phyloP scores from a whole-genome alignment of 2,888 invertebrate species.

The Eupeodes latifasciatus region DNA sequence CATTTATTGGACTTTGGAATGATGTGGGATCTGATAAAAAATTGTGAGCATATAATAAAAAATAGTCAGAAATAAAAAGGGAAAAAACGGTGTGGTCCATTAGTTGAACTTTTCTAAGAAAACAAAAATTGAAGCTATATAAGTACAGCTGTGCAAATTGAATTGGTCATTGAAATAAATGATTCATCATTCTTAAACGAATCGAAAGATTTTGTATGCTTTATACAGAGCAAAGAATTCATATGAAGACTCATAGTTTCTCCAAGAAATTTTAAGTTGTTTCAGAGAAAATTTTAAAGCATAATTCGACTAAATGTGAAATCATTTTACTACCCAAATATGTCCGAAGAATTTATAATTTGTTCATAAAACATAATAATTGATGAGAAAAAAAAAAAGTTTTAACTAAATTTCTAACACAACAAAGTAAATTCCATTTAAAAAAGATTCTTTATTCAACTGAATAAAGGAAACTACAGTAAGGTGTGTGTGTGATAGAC shows the following conservation, averaged over 20 bases:
- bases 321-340: no score
- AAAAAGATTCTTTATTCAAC: no score
- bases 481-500: no score
- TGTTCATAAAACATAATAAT: no score
- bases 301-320: background rate
- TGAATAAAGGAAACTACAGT: no score
- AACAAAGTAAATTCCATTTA: no score
- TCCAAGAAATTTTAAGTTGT: background rate
- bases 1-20: constrained; percentile 4
- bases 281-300: background rate
- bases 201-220: no score
- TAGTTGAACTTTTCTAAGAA: background rate
- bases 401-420: no score
- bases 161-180: background rate
- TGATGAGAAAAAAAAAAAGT: no score
- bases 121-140: background rate
- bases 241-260: background rate
- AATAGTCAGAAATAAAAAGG: constrained; percentile 23
- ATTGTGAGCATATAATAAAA: background rate
- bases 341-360: no score
- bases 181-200: background rate
- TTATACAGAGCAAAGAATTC: background rate
- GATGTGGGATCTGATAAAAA: constrained; percentile 25
- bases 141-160: background rate
- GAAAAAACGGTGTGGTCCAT: background rate